These are phyloP conservation scores for Motacilla alba DNA, from an alignment of 2,113 vertebrate species.

Conservation along the genomic window DNA sequence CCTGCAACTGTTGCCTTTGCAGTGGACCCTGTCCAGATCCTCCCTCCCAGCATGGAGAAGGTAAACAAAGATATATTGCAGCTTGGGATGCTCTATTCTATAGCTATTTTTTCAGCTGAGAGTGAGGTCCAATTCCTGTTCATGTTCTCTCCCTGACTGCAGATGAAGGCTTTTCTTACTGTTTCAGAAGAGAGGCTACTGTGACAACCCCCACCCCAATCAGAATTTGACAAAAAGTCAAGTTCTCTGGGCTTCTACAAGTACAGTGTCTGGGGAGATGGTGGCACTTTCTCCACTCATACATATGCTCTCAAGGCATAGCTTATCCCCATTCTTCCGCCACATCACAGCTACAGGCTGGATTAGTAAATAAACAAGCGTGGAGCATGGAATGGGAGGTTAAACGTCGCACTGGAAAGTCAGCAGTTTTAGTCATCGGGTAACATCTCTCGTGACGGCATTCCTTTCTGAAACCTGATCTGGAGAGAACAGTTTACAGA, in stretches of 20 bases:
- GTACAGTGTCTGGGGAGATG: not conserved
- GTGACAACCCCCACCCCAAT: not conserved
- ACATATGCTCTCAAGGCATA: not conserved
- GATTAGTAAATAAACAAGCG: not conserved
- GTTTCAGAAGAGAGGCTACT: not conserved
- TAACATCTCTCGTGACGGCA: not conserved
- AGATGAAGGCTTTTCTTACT: not conserved
- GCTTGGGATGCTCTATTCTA: not conserved
- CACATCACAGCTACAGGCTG: not conserved
- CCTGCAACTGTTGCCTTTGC: not conserved
- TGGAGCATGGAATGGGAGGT: not conserved
- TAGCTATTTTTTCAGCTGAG: not conserved
- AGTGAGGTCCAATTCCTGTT: not conserved
- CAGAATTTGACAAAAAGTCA: not conserved
- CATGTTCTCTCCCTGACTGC: not conserved
- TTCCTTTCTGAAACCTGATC: slow-evolving; percentile 25
- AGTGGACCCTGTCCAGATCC: not conserved
- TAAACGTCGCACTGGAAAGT: not conserved
- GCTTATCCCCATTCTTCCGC: not conserved
- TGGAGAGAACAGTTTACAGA: not conserved
- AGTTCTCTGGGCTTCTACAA: not conserved
- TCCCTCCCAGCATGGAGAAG: not conserved
- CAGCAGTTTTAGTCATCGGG: slow-evolving; percentile 34
- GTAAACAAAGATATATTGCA: not conserved
- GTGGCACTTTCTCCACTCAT: not conserved